These are phyloP conservation scores for Cephalopachus bancanus DNA, from an alignment of 2,797 vertebrate genomes.

Conservation along the genomic window DNA sequence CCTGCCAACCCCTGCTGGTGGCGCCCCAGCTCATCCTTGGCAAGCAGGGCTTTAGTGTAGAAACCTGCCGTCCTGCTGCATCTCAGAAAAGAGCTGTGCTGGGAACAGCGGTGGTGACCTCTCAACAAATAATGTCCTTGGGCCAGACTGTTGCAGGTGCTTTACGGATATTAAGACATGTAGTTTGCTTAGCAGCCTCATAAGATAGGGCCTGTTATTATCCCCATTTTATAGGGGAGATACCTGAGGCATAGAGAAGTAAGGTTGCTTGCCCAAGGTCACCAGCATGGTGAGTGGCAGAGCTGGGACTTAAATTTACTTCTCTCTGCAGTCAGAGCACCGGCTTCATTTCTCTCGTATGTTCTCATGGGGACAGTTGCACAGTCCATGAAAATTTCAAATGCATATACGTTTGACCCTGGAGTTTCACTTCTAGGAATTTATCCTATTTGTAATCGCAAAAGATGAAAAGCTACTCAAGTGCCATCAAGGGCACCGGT, in stretches of 20 bases:
- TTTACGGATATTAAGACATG: not conserved
- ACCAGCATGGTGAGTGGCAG: not conserved
- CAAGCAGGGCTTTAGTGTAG: accelerated
- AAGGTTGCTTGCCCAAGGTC: not conserved
- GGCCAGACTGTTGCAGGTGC: not conserved
- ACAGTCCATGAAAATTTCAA: not conserved
- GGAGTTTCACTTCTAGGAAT: not conserved
- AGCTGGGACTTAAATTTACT: not conserved
- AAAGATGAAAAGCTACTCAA: not conserved
- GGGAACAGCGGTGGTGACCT: not conserved
- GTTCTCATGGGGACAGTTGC: not conserved
- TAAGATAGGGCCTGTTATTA: not conserved
- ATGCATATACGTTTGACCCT: accelerated
- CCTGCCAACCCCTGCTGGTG: not conserved
- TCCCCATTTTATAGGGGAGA: not conserved
- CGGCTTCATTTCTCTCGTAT: not conserved
- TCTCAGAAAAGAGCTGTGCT: not conserved
- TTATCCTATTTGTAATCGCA: not conserved
- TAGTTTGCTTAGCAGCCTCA: accelerated
- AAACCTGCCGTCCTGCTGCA: not conserved
- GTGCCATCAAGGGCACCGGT: not conserved
- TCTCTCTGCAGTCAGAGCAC: not conserved
- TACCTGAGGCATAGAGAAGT: not conserved
- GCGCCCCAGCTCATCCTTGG: accelerated
- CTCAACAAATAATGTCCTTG: not conserved